Conservation (phyloP, 2,888 invertebrate genomes). For the Mimachlamys varia region DNA sequence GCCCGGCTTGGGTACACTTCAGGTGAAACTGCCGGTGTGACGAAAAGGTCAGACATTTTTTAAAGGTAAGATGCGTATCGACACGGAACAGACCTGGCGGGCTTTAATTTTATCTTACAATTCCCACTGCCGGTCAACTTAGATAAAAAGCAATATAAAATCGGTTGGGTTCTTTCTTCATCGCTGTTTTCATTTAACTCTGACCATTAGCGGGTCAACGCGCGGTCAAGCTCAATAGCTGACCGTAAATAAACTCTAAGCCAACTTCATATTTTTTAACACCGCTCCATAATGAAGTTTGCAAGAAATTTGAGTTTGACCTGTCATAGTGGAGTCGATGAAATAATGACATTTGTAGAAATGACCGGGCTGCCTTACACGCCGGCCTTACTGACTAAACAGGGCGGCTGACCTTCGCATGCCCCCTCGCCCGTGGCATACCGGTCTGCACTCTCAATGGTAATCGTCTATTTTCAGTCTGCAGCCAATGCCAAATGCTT, state of each 20-base stretch:
- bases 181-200: slow-evolving; percentile 45
- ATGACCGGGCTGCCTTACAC: slow-evolving; percentile 32
- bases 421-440: slow-evolving; percentile 54
- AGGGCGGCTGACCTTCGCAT: slow-evolving; percentile 51
- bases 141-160: slow-evolving; percentile 28
- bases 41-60: slow-evolving; percentile 21
- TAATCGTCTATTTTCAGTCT: slow-evolving; percentile 45
- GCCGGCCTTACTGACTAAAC: background rate
- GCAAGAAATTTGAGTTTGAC: slow-evolving; percentile 33
- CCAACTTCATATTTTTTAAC: slow-evolving; percentile 33
- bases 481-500: slow-evolving; percentile 49
- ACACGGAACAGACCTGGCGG: background rate
- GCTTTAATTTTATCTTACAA: slow-evolving; percentile 25
- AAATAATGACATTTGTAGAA: slow-evolving; percentile 39
- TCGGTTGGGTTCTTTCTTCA: slow-evolving; percentile 11
- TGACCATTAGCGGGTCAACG: slow-evolving; percentile 51
- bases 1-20: background rate
- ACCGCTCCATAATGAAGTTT: slow-evolving; percentile 21
- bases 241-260: slow-evolving; percentile 56
- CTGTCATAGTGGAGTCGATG: slow-evolving; percentile 6
- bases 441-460: slow-evolving; percentile 47
- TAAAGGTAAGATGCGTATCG: slow-evolving; percentile 7
- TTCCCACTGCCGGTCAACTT: slow-evolving; percentile 14
- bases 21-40: background rate
- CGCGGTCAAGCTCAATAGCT: slow-evolving; percentile 50